These are phyloP conservation scores for Polypterus bichir DNA, from an alignment of 2,113 vertebrate genomes.

Conservation along the genomic window DNA sequence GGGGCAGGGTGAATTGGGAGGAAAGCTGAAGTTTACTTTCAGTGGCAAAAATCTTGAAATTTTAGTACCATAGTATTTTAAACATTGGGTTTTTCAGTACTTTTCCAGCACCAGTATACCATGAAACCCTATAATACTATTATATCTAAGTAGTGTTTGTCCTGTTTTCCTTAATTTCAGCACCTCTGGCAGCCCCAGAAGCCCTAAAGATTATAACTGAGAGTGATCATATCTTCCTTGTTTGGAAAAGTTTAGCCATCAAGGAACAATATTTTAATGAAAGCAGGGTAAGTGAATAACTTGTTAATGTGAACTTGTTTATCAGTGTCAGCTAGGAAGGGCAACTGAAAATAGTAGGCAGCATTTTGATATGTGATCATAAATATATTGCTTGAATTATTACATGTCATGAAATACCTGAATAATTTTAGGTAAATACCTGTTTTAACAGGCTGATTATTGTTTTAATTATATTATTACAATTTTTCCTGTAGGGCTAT, in stretches of 20 bases:
- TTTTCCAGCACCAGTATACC: too few species aligned
- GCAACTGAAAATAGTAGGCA: too few species aligned
- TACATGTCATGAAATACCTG: not conserved
- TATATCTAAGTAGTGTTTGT: not conserved
- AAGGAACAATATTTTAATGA: slow-evolving; percentile 82
- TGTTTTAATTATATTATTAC: slow-evolving; percentile 7
- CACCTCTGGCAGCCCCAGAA: slow-evolving; percentile 72
- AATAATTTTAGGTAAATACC: not conserved
- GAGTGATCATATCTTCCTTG: slow-evolving; percentile 77
- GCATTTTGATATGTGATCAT: not conserved
- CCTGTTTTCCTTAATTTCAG: slow-evolving; percentile 36
- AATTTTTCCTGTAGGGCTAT: slow-evolving; percentile 61
- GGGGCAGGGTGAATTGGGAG: too few species aligned
- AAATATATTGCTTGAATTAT: not conserved
- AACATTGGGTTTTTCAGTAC: too few species aligned
- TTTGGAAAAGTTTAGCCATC: slow-evolving; percentile 89
- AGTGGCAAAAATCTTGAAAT: too few species aligned
- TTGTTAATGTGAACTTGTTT: not conserved
- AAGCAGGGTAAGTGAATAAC: slow-evolving; percentile 64
- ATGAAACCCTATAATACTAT: too few species aligned
- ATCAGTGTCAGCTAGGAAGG: not conserved
- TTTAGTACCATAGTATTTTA: too few species aligned
- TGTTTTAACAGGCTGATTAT: not conserved
- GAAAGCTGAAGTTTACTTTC: too few species aligned
- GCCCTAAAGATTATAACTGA: slow-evolving; percentile 87